Conservation (phyloP, 92 coral and sea anemone genomes). For the Palythoa grandis region DNA sequence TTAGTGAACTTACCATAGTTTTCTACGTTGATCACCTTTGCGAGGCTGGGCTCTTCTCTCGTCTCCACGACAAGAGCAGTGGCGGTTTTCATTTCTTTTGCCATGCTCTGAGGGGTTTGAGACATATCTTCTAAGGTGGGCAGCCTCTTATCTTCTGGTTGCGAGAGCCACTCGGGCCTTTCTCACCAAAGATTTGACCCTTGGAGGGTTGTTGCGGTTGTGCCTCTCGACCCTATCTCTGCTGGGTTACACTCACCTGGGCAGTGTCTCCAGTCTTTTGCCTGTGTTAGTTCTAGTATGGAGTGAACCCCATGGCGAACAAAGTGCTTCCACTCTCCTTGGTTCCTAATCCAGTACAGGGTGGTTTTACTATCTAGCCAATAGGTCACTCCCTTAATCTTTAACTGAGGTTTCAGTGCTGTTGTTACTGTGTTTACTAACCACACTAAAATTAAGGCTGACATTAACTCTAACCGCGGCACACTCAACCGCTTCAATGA, state of each 20-base stretch:
- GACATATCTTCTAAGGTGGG: constrained; percentile 9
- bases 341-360: constrained; percentile 47
- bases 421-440: constrained; percentile 24
- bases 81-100: constrained; percentile 42
- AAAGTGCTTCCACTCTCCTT: constrained; percentile 54
- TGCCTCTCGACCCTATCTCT: constrained; percentile 56
- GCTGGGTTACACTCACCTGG: constrained; percentile 57
- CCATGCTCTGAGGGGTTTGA: constrained; percentile 40
- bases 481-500: constrained; percentile 26
- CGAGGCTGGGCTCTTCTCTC: not conserved
- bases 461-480: constrained; percentile 50
- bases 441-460: constrained; percentile 41
- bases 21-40: not conserved
- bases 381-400: constrained; percentile 21
- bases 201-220: constrained; percentile 38
- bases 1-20: constrained; percentile 10
- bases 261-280: constrained; percentile 52
- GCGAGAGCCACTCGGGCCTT: constrained; percentile 38
- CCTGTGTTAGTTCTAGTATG: constrained; percentile 22
- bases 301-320: constrained; percentile 49
- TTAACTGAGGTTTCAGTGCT: constrained; percentile 27
- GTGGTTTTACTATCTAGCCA: constrained; percentile 57
- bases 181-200: constrained; percentile 38
- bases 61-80: not conserved
- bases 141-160: constrained; percentile 45